Base-by-base conservation (phyloP, 1,140 invertebrate species). In the Bemisia tabaci region DNA sequence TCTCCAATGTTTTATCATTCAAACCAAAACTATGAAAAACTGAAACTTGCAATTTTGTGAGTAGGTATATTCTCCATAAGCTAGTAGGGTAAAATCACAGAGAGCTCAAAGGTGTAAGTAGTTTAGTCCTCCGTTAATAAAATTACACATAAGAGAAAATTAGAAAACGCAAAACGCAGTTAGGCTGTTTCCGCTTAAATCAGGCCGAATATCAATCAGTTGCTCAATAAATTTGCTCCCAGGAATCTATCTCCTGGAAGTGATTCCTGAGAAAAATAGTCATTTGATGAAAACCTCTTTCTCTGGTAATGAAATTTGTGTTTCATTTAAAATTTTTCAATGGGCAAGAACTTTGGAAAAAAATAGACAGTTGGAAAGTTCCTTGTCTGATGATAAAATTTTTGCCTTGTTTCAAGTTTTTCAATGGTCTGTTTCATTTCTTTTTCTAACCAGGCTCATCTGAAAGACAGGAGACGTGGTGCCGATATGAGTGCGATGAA, bases 381-480 rank as follows among this genome's bases (percentile, higher is more conserved):
- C 64, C 11, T 25, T 60, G 21, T 63, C 2, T 62, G 26, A 63
- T 48, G 2, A 62, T 48, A 58, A 39, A 27, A 70, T 65, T 26
- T 26, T 22, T 60, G 26, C 25, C 24, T 58, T 22, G 59, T 25
- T 39, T 58, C 9, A 63, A 22, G 27, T 61, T 27, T n/a, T 48
- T 64, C n/a, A 33, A 27, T 12, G 12, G 22, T 61, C 60, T 48
- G 2, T 2, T 65, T 5, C 22, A 23, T 71, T 66, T 66, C 59
- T 68, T 65, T 68, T 67, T 65, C 62, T 61, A 73, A 73, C 62
- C 48, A 75, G 73, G 82, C 81, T 21, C 88, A 91, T 77, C 77
- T 89, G 70, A 79, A 82, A 63, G 75, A 84, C 67, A 75, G 87
- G 65, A 82, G 76, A 68, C 82, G 79, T 69, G 79, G 77, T 25